Base-by-base conservation (phyloP, 2,113 vertebrate species). In the Nymphicus hollandicus region DNA sequence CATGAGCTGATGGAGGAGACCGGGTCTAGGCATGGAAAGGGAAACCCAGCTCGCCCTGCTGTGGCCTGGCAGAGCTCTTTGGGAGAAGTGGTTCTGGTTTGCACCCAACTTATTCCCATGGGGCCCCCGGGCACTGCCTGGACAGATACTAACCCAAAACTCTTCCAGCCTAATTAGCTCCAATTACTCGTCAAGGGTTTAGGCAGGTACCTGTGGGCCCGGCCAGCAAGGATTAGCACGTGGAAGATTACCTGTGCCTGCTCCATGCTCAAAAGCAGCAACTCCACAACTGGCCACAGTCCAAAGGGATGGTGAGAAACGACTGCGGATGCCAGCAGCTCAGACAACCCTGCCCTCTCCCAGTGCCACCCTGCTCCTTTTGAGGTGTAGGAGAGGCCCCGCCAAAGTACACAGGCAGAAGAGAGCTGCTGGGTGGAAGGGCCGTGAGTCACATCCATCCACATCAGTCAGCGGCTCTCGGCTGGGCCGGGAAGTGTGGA, bases 401-500 rank as follows among this genome's bases (percentile, higher is more conserved):
- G 1, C 88, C 95, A 91, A 92, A 65, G 91, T 24, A 74, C 91
- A 66, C 65, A 41, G 81, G 81, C 79, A 60, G 81, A 77, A 55
- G 41, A 52, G 81, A 90, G 61, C 29, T 43, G 37, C 83, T 90
- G 69, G 6, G 90, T 81, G 93, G 29, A 46, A 69, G 81, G 80
- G 92, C 72, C 0, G 49, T 96, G 96, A 92, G 69, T 94, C 95
- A 95, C 9, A 70, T 94, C 95, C 95, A 90, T 71, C 86, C 66
- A 33, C 24, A 61, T 88, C 92, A 46, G 47, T 25, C 69, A 94
- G 10, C 44, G 3, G 93, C 65, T 43, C 95, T n/a, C 80, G 50
- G 69, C 92, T 76, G 73, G 92, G 56, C 56, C 9, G 33, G 91
- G 17, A 93, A 89, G 92, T 95, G 96, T 94, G 92, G 93, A 95